These are phyloP conservation scores for Drosophila parabipectinata DNA, from an alignment of 1,140 invertebrate species.

Conservation along the genomic window DNA sequence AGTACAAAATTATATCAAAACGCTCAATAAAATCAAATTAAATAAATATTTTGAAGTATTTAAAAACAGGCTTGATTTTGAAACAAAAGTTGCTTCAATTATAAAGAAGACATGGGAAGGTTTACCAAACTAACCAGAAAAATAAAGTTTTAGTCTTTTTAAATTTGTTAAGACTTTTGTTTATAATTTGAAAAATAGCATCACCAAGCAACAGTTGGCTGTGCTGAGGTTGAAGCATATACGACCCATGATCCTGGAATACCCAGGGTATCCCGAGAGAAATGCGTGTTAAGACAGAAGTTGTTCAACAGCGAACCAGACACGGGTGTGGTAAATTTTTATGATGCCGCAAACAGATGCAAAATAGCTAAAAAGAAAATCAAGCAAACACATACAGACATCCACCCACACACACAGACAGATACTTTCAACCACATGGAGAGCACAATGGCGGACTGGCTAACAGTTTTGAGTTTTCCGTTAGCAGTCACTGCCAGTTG, in stretches of 20 bases:
- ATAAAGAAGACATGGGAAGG: no score
- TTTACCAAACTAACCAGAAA: no score
- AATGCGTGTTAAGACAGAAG: constrained; percentile 71
- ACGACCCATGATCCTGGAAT: background rate
- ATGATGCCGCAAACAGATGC: constrained; percentile 82
- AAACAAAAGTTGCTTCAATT: no score
- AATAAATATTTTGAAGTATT: no score
- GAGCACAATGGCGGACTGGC: constrained; percentile 62
- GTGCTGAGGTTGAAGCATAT: background rate
- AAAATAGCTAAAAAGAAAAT: constrained; percentile 77
- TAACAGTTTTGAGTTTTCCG: constrained; percentile 30
- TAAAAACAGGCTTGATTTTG: no score
- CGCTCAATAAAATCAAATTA: no score
- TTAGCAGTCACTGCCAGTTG: constrained; percentile 65
- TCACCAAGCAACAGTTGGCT: background rate
- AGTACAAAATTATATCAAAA: no score
- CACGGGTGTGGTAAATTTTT: constrained; percentile 81
- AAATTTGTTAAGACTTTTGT: no score
- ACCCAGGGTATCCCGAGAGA: constrained; percentile 5
- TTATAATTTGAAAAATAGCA: background rate
- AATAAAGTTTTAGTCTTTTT: no score
- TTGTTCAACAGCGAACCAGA: constrained; percentile 74
- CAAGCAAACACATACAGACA: constrained; percentile 20
- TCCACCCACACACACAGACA: constrained; percentile 13
- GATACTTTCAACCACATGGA: constrained; percentile 16